Evolutionary conservation across 1,140 invertebrate genomes (phyloP).

Genomic region (Fopius arisanus): DNA sequence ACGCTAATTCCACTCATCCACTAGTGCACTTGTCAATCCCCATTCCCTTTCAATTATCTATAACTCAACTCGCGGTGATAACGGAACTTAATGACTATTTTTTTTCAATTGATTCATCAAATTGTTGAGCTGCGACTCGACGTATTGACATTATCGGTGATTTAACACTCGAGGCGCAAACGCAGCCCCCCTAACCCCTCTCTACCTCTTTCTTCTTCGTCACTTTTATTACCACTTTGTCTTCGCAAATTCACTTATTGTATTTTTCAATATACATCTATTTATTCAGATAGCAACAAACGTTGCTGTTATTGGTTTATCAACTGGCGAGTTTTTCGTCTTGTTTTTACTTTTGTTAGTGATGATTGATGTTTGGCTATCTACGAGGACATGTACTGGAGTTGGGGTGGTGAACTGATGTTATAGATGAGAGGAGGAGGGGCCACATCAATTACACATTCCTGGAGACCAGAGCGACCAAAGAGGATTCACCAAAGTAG

Average conservation of each 20-base stretch:
- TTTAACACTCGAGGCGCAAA: slow-evolving; percentile 45
- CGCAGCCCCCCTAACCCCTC: slow-evolving; percentile 23
- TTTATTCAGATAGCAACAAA: not conserved
- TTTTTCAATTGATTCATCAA: slow-evolving; percentile 34
- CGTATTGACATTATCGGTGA: slow-evolving; percentile 52
- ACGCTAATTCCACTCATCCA: too few relatives aligned
- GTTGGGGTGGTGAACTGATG: not conserved
- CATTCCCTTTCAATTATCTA: too few relatives aligned
- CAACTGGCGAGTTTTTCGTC: not conserved
- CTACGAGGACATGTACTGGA: not conserved
- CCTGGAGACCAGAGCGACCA: too few relatives aligned
- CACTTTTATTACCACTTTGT: not conserved
- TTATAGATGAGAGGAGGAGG: too few relatives aligned
- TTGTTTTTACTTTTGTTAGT: not conserved
- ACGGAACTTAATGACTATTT: not conserved
- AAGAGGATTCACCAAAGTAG: too few relatives aligned
- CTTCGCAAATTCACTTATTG: not conserved
- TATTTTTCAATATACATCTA: not conserved
- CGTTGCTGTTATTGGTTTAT: not conserved
- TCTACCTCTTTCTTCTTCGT: not conserved
- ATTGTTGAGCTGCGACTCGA: slow-evolving; percentile 32
- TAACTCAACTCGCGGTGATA: too few relatives aligned
- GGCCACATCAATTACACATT: too few relatives aligned
- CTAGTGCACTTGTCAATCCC: too few relatives aligned
- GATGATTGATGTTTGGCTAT: not conserved